phyloP scores from a whole-genome alignment of 2,113 vertebrate species.

The Chloropsis cyanopogon region DNA sequence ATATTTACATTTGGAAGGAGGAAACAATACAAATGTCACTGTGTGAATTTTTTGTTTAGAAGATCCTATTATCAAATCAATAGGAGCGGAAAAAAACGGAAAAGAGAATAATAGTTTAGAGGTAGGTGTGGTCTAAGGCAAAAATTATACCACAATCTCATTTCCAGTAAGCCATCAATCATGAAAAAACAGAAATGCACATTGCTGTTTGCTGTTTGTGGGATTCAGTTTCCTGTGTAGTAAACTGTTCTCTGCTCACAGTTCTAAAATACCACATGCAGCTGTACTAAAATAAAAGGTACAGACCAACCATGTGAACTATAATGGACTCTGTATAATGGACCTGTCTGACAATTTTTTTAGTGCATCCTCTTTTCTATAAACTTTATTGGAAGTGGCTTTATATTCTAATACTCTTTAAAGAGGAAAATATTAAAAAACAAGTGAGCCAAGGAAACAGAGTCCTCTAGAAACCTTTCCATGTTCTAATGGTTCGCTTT shows the following conservation, averaged over 20 bases:
- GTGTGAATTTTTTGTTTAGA: not conserved
- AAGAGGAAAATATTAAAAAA: not conserved
- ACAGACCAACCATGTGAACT: not conserved
- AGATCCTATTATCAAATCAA: not conserved
- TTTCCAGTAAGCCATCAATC: not conserved
- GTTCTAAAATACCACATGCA: not conserved
- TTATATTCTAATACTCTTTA: not conserved
- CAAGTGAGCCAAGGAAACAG: not conserved
- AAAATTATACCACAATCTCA: not conserved
- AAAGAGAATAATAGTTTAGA: not conserved
- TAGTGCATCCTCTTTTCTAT: not conserved
- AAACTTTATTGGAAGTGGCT: not conserved
- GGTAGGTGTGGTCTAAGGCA: not conserved
- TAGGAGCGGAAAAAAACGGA: rapidly evolving
- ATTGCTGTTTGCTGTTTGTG: not conserved
- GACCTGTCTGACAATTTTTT: not conserved
- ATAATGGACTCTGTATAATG: not conserved
- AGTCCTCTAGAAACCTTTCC: not conserved
- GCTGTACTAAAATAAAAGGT: not conserved
- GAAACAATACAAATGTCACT: not conserved
- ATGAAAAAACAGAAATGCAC: not conserved
- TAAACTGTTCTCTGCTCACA: not conserved
- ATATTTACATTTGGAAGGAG: not conserved
- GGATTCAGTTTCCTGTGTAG: not conserved
- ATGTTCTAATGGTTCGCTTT: not conserved